phyloP scores from a whole-genome alignment of 1,140 invertebrate species.

The Olivierus martensii region DNA sequence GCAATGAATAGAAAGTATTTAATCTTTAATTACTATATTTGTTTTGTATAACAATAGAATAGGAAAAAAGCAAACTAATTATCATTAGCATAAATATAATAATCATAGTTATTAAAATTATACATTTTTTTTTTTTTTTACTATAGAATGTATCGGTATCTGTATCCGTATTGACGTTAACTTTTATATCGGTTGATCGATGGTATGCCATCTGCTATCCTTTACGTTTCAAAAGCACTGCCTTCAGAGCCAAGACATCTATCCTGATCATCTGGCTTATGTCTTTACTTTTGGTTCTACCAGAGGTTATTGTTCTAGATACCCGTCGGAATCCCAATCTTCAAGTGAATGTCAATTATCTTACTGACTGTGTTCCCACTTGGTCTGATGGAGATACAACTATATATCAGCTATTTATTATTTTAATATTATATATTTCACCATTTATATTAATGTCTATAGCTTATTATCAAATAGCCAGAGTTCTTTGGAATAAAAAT shows the following conservation, averaged over 20 bases:
- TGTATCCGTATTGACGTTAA: slow-evolving; percentile 77
- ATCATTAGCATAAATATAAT: no score
- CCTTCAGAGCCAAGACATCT: slow-evolving; percentile 61
- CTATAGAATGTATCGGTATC: slow-evolving; percentile 75
- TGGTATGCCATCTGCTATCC: slow-evolving; percentile 91
- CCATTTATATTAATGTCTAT: not conserved
- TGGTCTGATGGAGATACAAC: slow-evolving; percentile 42
- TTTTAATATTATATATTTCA: not conserved
- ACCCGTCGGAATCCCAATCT: slow-evolving; percentile 34
- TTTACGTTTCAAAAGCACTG: slow-evolving; percentile 72
- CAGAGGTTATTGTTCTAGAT: slow-evolving; percentile 54
- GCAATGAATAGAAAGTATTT: no score
- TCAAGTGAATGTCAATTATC: slow-evolving; percentile 41
- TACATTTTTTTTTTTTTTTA: slow-evolving; percentile 2
- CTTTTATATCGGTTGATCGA: slow-evolving; percentile 78
- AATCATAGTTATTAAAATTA: no score
- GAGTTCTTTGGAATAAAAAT: not conserved
- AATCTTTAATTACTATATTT: no score
- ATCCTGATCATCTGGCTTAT: slow-evolving; percentile 70
- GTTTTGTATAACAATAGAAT: no score
- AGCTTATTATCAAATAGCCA: not conserved
- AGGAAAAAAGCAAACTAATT: no score
- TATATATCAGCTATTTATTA: slow-evolving; percentile 5
- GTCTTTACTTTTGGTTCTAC: slow-evolving; percentile 46
- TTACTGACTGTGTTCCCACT: slow-evolving; percentile 53